Evolutionary conservation across 2,888 invertebrate species (phyloP), one percentile per base, ranked within the genome.

Genomic region (Theretra japonica): DNA sequence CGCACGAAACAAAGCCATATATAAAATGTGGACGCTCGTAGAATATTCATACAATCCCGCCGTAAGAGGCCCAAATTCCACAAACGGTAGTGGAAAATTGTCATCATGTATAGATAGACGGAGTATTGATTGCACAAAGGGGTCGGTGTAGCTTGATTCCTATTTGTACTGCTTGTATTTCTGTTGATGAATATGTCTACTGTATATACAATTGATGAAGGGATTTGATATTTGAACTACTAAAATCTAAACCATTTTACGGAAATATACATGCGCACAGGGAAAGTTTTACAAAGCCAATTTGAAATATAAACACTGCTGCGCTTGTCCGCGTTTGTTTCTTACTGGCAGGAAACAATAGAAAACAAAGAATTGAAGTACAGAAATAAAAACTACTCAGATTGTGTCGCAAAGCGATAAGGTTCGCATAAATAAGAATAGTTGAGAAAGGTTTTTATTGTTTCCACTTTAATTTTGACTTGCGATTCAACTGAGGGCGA

Each of bases 301-400:
- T 65, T 65, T 65, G 23, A 21, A n/a, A 65, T 65, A 65, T 65
- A 65, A 48, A 60, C 23, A 25, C 23, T 21, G 41, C 23, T 48
- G 41, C 23, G 17, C 48, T 48, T n/a, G 21, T 62, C 21, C 48
- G 65, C 21, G 21, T 48, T 41, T 23, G 1, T 65, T 48, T 48
- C 17, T 65, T 25, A 23, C 33, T 8, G 21, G 21, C 11, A 15
- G 48, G 11, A 60, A 62, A 62, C 41, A 21, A 62, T 48, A 23
- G 23, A 48, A 65, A 53, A n/a, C 11, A 48, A 25, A 48, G 17
- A 70, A 69, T 53, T 56, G 25, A 58, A 70, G 69, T 48, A 41
- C 33, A 58, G 33, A 41, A 70, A 58, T 70, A 70, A 70, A 69
- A 70, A 70, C 23, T 58, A 57, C 69, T 58, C 69, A 33, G 69